Evolutionary conservation across 2,888 invertebrate genomes (phyloP).

Genomic region (Acholoe squamosa): DNA sequence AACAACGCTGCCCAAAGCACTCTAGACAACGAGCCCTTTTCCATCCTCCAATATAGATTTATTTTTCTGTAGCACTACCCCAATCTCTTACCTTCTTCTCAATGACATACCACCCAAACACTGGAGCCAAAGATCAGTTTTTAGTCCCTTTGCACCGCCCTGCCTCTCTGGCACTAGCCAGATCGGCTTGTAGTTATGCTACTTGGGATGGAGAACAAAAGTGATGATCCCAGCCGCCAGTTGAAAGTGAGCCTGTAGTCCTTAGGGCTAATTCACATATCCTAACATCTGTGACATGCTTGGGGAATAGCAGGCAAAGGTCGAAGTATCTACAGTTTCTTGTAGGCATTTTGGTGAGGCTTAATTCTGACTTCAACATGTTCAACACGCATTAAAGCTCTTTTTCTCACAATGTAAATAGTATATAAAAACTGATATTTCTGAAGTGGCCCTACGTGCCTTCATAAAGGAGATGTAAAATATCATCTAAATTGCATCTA

Average conservation of each 20-base stretch:
- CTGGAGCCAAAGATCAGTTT: not conserved
- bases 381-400: too few species aligned
- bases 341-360: too few species aligned
- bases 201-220: not conserved
- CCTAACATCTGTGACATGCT: not conserved
- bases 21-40: not conserved
- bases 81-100: not conserved
- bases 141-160: not conserved
- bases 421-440: too few species aligned
- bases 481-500: too few species aligned
- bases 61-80: not conserved
- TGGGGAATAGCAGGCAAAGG: not conserved
- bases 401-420: too few species aligned
- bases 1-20: not conserved
- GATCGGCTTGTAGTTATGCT: not conserved
- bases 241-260: conserved; percentile 2
- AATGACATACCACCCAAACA: not conserved
- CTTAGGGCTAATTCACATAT: not conserved
- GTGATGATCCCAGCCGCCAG: not conserved
- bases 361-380: too few species aligned
- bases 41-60: not conserved
- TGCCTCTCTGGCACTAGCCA: not conserved
- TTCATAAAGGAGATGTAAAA: too few species aligned
- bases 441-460: too few species aligned
- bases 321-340: too few species aligned